Evolutionary conservation across 2,888 invertebrate species (phyloP), one percentile per base, ranked within the genome.

Genomic region (Drosophila recens): DNA sequence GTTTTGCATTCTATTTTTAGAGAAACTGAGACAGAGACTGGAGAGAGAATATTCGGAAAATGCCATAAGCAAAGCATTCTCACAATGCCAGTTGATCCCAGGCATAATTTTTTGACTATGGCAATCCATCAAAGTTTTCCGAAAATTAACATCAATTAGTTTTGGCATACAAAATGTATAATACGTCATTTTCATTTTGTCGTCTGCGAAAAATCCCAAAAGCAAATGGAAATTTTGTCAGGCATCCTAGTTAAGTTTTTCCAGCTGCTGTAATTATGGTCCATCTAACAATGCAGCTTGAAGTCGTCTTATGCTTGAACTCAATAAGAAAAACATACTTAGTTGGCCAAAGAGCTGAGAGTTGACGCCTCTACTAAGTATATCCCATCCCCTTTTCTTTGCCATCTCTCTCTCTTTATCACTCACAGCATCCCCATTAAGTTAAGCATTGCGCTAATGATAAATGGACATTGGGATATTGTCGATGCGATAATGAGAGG

Each of bases 111-210:
- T 20, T 61, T 20, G 33, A 43, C 53, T 36, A 33, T 30, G 53
- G 58, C 66, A 30, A 77, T 83, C 82, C 80, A 88, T 83, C 86
- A 83, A 67, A 68, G 66, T 67, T 67, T 27, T 63, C 69, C 34
- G 27, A 27, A 80, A 88, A 86, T 88, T 86, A 87, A 88, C 84
- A 88, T 86, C 84, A 84, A 84, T 84, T 84, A 84, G 89, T 78
- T 69, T 10, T 45, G 72, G 34, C 80, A 78, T 77, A 72, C 72
- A 75, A 78, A 72, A 84, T 88, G 4, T n/a, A n/a, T 3, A 6
- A 38, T 52, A 80, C 82, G 87, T 88, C 87, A 86, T 20, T 52
- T 27, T 52, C 40, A 36, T 52, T 52, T n/a, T 23, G 34, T 3
- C 20, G 15, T 20, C 2, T 40, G 20, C 5, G 23, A 10, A 43